Conservation (phyloP, 2,113 vertebrate genomes). For the Rhynchopsitta pachyrhyncha region DNA sequence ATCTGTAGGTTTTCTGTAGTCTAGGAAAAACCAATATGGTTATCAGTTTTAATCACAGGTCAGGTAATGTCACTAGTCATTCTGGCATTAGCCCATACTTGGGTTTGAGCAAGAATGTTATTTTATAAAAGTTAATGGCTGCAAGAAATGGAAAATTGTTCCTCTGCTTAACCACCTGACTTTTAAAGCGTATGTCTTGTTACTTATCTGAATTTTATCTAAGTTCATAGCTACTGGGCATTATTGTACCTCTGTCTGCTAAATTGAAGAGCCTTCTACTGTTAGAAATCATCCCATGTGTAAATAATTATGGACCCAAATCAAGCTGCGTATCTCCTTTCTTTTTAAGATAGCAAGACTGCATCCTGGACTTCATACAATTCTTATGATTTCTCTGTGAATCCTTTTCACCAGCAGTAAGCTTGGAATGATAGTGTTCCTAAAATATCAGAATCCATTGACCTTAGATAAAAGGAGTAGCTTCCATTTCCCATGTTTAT, state of each 20-base stretch:
- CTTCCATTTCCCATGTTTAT: not conserved
- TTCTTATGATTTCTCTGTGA: not conserved
- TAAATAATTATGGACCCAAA: not conserved
- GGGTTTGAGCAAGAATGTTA: not conserved
- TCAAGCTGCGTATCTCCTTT: not conserved
- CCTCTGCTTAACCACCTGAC: not conserved
- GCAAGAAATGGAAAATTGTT: not conserved
- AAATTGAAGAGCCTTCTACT: not conserved
- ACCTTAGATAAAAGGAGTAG: not conserved
- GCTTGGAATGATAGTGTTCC: not conserved
- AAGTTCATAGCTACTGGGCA: not conserved
- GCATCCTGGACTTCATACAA: not conserved
- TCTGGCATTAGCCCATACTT: not conserved
- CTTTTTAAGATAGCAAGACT: not conserved
- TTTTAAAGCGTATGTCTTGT: not conserved
- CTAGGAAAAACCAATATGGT: not conserved
- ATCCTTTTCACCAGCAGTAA: not conserved
- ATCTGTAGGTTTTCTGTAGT: not conserved
- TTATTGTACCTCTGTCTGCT: not conserved
- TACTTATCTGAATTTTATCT: not conserved
- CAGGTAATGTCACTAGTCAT: not conserved
- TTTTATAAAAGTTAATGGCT: not conserved
- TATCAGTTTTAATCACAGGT: not conserved
- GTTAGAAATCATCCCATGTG: not conserved
- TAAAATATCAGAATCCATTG: not conserved